A percentile compares a stretch with the other conserved stretches of the same genome.
phyloP scores from a whole-genome alignment of 2,888 invertebrate species.

The Crocallis elinguaria region DNA sequence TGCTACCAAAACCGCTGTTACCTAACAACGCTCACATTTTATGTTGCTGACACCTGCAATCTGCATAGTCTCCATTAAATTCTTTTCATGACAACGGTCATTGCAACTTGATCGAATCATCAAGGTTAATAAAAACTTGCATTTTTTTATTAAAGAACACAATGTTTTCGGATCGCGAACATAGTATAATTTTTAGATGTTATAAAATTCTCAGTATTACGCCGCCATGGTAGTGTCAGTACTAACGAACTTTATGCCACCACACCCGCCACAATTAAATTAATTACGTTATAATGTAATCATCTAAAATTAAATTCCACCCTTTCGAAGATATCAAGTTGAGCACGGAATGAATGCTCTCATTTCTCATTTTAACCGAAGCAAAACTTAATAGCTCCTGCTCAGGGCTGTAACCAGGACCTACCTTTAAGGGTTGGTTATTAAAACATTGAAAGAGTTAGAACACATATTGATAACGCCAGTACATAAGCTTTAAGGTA shows the following conservation, averaged over 20 bases:
- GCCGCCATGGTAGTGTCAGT: background rate
- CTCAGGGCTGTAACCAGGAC: constrained; percentile 4
- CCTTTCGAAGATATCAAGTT: constrained; percentile 79
- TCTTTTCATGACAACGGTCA: too few relatives aligned
- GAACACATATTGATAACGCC: too few relatives aligned
- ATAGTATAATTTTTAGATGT: too few relatives aligned
- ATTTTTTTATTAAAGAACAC: too few relatives aligned
- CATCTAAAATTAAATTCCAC: constrained; percentile 79
- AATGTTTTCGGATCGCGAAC: too few relatives aligned
- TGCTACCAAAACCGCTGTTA: too few relatives aligned
- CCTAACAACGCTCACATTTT: too few relatives aligned
- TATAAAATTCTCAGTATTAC: background rate
- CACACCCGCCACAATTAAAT: constrained; percentile 64
- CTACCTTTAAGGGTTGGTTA: background rate
- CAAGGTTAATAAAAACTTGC: too few relatives aligned
- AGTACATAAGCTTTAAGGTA: too few relatives aligned
- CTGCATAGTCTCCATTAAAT: too few relatives aligned
- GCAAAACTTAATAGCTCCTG: constrained; percentile 82
- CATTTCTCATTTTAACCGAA: constrained; percentile 82
- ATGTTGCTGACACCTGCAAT: too few relatives aligned
- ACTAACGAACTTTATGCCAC: constrained; percentile 3
- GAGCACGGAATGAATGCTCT: constrained; percentile 77
- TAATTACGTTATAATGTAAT: constrained; percentile 72
- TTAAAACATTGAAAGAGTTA: background rate
- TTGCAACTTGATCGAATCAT: too few relatives aligned